A percentile compares a stretch with the other conserved stretches of the same genome.
phyloP scores from a whole-genome alignment of 2,113 vertebrate species.

The Puffinus mauretanicus region DNA sequence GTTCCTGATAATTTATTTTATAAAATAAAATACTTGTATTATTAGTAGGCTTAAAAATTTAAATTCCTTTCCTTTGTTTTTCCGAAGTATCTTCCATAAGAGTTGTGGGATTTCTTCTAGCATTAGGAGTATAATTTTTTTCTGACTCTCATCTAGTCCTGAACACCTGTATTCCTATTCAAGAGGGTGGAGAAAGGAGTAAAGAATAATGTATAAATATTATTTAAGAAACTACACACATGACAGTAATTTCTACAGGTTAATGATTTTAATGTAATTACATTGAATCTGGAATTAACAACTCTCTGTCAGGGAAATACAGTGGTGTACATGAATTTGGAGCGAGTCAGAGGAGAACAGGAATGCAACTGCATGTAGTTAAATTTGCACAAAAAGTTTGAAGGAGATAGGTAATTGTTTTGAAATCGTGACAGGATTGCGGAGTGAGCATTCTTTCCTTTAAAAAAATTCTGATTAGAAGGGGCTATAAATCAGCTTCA shows the following conservation, averaged over 20 bases:
- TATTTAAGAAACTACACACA: background rate
- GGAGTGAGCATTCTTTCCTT: background rate
- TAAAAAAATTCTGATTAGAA: background rate
- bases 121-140: background rate
- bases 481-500: background rate
- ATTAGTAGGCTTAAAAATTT: background rate
- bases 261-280: background rate
- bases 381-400: background rate
- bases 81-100: background rate
- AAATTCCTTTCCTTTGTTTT: background rate
- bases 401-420: background rate
- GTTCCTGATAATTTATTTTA: background rate
- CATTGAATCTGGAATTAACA: background rate
- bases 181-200: background rate
- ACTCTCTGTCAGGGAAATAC: background rate
- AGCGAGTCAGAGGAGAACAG: background rate
- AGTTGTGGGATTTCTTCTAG: background rate
- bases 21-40: background rate
- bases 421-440: background rate
- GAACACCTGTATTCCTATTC: background rate
- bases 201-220: background rate
- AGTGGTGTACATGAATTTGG: background rate
- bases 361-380: background rate
- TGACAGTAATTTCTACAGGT: background rate
- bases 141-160: background rate